phyloP scores from a whole-genome alignment of 2,888 invertebrate genomes.

The Heliothis peltigera region DNA sequence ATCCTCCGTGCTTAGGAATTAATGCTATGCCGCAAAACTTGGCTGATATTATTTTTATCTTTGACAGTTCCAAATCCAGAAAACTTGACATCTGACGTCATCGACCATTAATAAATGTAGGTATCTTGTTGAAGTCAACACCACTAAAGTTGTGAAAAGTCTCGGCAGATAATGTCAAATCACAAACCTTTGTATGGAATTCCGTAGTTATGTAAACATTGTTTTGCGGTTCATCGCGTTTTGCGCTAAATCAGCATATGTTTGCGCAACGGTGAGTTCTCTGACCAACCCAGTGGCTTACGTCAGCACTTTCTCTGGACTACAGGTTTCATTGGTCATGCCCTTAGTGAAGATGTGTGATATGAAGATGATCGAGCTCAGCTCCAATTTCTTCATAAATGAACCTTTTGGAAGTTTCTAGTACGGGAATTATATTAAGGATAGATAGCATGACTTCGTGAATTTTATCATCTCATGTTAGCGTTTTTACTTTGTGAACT shows the following conservation, averaged over 20 bases:
- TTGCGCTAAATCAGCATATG: constrained; percentile 21
- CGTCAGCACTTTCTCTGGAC: constrained; percentile 42
- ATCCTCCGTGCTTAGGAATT: too few relatives aligned
- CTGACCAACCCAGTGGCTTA: constrained; percentile 13
- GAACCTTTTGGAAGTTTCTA: too few relatives aligned
- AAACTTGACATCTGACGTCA: too few relatives aligned
- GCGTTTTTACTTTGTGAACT: background rate
- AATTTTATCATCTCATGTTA: background rate
- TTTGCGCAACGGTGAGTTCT: constrained; percentile 31
- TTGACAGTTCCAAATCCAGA: too few relatives aligned
- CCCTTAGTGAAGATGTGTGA: too few relatives aligned
- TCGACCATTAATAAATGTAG: too few relatives aligned
- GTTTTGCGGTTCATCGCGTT: constrained; percentile 8
- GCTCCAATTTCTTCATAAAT: too few relatives aligned
- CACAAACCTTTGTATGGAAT: background rate
- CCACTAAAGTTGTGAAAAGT: too few relatives aligned
- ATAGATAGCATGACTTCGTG: background rate
- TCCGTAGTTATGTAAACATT: background rate
- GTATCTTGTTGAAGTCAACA: too few relatives aligned
- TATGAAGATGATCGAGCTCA: too few relatives aligned
- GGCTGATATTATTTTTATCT: too few relatives aligned
- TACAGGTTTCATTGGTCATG: constrained; percentile 16
- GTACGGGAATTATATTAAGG: background rate
- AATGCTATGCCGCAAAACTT: too few relatives aligned
- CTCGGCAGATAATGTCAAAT: background rate